phyloP scores from a whole-genome alignment of 2,797 vertebrate species.

The Smutsia gigantea region DNA sequence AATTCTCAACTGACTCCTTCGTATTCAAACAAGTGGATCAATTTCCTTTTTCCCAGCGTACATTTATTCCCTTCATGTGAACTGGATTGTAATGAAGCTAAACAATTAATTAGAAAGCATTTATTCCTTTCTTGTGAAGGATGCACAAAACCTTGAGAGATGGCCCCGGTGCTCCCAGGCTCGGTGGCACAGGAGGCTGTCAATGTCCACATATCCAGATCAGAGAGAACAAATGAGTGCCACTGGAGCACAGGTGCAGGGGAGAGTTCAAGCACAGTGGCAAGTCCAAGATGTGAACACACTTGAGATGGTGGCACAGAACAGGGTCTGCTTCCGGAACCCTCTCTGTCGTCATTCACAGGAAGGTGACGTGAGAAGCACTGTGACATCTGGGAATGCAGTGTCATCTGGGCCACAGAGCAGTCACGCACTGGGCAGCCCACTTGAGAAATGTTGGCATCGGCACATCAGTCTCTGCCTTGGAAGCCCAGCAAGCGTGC shows the following conservation, averaged over 20 bases:
- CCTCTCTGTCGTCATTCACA: neutral
- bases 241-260: too few species aligned
- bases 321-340: neutral
- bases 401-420: neutral
- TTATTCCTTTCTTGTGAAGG: conserved; percentile 27
- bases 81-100: conserved; percentile 51
- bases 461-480: conserved; percentile 64
- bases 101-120: conserved; percentile 45
- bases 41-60: conserved; percentile 9
- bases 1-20: neutral
- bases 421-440: neutral
- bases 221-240: neutral
- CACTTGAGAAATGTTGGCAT: conserved; percentile 62
- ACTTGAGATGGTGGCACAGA: neutral
- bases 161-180: neutral
- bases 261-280: neutral
- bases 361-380: neutral
- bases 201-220: neutral
- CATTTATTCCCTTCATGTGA: neutral
- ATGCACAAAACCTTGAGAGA: neutral
- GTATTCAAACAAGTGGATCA: conserved; percentile 17
- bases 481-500: conserved; percentile 55
- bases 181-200: neutral
- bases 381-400: neutral
- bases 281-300: neutral